A percentile compares a stretch with the other conserved stretches of the same genome.
phyloP scores from a whole-genome alignment of 2,797 vertebrate genomes.

The Schizothorax lantsangensis region DNA sequence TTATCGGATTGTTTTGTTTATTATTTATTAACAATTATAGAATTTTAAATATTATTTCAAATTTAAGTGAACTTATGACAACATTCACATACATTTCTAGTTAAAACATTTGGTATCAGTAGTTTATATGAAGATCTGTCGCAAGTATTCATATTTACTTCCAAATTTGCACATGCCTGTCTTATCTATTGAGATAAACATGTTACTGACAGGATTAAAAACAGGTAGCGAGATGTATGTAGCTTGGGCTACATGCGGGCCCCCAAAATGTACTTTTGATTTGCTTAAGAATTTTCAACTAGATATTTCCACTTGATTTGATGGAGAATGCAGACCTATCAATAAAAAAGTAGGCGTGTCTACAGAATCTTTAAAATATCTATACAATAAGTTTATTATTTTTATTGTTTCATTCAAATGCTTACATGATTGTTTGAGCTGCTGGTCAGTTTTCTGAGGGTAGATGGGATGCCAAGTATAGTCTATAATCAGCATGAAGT shows the following conservation, averaged over 20 bases:
- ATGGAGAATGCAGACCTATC: not conserved
- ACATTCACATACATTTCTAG: not conserved
- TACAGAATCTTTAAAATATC: not conserved
- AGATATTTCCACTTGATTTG: not conserved
- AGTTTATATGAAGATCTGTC: not conserved
- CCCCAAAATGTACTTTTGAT: not conserved
- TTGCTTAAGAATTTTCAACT: not conserved
- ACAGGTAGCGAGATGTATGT: not conserved
- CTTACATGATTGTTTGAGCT: constrained; percentile 95
- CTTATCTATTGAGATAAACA: not conserved
- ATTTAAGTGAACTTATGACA: not conserved
- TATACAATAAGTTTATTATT: not conserved
- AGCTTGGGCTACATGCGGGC: not conserved
- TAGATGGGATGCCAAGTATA: constrained; percentile 99
- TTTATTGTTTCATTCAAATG: constrained; percentile 33
- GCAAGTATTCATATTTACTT: not conserved
- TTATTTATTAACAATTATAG: not conserved
- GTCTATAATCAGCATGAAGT: constrained; percentile 92
- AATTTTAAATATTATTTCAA: not conserved
- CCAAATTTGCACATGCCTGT: not conserved
- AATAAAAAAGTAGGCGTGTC: not conserved
- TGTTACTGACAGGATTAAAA: not conserved
- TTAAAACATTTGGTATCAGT: not conserved
- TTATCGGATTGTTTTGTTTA: not conserved
- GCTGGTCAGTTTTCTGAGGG: constrained; percentile 95